Conservation (phyloP, 2,888 invertebrate genomes). For the Brachyopa scutellaris region DNA sequence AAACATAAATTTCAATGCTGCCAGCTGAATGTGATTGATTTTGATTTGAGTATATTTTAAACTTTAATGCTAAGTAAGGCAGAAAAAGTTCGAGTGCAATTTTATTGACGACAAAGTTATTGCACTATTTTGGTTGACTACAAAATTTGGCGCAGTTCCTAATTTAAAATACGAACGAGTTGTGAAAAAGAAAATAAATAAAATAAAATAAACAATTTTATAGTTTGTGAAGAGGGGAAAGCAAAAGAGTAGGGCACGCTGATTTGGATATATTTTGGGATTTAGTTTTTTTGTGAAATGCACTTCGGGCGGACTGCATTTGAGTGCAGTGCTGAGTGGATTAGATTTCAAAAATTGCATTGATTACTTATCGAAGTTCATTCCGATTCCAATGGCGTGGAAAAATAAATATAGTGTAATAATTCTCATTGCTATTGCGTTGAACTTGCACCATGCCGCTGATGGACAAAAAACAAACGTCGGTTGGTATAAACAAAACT, state of each 20-base stretch:
- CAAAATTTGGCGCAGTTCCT: conserved; percentile 25
- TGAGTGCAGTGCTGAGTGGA: background rate
- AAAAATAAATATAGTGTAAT: conserved; percentile 6
- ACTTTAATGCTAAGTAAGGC: no score
- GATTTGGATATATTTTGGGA: conserved; percentile 42
- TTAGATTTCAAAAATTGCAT: background rate
- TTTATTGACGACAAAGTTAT: background rate
- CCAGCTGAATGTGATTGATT: conserved; percentile 17
- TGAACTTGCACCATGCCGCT: background rate
- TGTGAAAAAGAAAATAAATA: background rate
- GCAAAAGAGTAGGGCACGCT: no score
- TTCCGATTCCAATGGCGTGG: conserved; percentile 21
- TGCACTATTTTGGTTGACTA: conserved; percentile 12
- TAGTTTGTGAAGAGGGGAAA: no score
- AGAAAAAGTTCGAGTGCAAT: background rate
- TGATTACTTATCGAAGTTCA: background rate
- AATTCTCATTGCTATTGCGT: background rate
- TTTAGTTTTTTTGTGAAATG: conserved; percentile 44
- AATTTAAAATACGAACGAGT: conserved; percentile 36
- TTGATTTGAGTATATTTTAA: background rate
- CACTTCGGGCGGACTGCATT: conserved; percentile 42
- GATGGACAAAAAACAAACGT: conserved; percentile 60
- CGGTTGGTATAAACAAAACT: conserved; percentile 38
- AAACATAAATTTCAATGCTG: conserved; percentile 42
- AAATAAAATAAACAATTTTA: conserved; percentile 1